Conservation (phyloP, 2,888 invertebrate genomes). For the Eupithecia subumbrata region DNA sequence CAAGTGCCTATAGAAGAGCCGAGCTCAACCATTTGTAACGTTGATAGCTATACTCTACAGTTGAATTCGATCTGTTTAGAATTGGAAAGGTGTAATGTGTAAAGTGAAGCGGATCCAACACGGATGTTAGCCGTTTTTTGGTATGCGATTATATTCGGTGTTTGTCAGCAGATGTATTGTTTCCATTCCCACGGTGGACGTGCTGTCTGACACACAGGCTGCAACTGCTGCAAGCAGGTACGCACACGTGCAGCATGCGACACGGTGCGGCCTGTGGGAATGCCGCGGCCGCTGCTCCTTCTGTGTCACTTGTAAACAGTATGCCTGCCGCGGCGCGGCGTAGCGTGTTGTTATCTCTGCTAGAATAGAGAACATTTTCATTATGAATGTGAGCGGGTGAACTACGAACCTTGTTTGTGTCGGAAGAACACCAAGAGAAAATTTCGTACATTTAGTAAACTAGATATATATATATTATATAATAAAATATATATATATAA, state of each 20-base stretch:
- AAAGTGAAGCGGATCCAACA: conserved; percentile 14
- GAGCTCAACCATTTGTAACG: not conserved
- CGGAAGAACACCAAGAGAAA: too few relatives aligned
- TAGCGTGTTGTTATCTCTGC: too few relatives aligned
- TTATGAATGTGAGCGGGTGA: too few relatives aligned
- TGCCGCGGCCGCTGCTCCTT: not conserved
- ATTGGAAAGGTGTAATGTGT: not conserved
- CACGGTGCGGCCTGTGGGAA: not conserved
- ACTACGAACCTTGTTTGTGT: too few relatives aligned
- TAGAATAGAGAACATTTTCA: too few relatives aligned
- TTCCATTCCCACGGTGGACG: conserved; percentile 27
- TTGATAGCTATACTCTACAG: not conserved
- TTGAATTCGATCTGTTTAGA: not conserved
- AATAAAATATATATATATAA: too few relatives aligned
- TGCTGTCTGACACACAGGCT: not conserved
- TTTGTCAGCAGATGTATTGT: conserved; percentile 30
- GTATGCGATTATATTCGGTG: conserved; percentile 23
- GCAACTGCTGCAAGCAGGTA: too few relatives aligned
- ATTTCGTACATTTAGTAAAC: too few relatives aligned
- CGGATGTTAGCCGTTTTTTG: conserved; percentile 24
- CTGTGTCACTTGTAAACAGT: too few relatives aligned
- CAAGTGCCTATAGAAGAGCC: not conserved
- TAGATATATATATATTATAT: too few relatives aligned
- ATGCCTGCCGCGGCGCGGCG: too few relatives aligned
- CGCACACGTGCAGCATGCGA: not conserved